Percentiles rank a stretch among this genome's conserved stretches.
These are phyloP conservation scores for Bradypodion pumilum DNA, from an alignment of 2,797 vertebrate species.

Conservation along the genomic window DNA sequence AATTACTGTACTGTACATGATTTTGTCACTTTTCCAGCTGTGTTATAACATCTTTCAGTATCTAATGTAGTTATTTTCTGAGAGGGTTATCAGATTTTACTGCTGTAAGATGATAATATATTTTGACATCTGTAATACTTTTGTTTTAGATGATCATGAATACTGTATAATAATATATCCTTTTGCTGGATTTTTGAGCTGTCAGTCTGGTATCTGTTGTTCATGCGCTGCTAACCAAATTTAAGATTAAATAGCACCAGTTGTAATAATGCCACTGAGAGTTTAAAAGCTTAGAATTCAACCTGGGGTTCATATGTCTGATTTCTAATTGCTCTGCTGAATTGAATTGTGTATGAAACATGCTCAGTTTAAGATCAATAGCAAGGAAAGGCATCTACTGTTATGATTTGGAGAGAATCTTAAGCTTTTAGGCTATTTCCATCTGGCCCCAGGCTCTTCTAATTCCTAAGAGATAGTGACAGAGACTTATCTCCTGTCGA, in stretches of 20 bases:
- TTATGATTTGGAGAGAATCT: background rate
- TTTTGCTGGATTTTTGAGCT: slow-evolving; percentile 43
- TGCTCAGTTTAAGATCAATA: background rate
- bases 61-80: slow-evolving; percentile 55
- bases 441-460: background rate
- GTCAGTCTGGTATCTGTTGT: slow-evolving; percentile 42
- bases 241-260: background rate
- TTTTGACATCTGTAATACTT: slow-evolving; percentile 45
- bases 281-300: slow-evolving; percentile 31
- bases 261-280: slow-evolving; percentile 11
- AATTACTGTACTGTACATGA: slow-evolving; percentile 45
- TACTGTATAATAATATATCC: slow-evolving; percentile 58
- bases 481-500: background rate
- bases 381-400: background rate
- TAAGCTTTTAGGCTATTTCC: background rate
- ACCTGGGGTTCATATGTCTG: slow-evolving; percentile 30
- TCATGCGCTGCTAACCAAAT: slow-evolving; percentile 52
- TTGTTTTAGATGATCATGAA: slow-evolving; percentile 9
- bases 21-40: slow-evolving; percentile 52
- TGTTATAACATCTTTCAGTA: slow-evolving; percentile 40
- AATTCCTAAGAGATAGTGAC: background rate
- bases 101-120: slow-evolving; percentile 52
- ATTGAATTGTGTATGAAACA: slow-evolving; percentile 4
- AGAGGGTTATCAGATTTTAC: slow-evolving; percentile 55
- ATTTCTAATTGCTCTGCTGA: slow-evolving; percentile 37